These are phyloP conservation scores for Ataeniobius toweri DNA, from an alignment of 2,797 vertebrate genomes.

Conservation along the genomic window DNA sequence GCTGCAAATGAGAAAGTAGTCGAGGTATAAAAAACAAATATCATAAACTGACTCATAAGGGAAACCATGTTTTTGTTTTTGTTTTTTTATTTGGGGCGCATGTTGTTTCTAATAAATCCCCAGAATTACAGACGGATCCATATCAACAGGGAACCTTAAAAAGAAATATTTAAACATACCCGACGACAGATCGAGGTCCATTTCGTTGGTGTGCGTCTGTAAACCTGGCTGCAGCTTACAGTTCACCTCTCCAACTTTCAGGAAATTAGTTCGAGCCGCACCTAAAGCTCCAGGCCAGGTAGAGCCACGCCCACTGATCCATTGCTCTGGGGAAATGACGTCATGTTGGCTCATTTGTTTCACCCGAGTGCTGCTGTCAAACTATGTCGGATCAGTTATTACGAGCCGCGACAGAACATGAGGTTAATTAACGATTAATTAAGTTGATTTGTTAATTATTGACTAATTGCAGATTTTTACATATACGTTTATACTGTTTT, in stretches of 20 bases:
- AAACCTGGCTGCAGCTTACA: background rate
- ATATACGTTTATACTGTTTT: too few species aligned
- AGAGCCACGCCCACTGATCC: constrained; percentile 5
- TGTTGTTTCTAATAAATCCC: background rate
- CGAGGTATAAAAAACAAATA: too few species aligned
- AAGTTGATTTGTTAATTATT: background rate
- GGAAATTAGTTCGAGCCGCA: background rate
- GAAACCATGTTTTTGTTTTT: background rate
- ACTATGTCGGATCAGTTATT: background rate
- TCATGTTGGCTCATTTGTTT: too few species aligned
- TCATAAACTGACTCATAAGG: background rate
- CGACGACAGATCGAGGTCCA: constrained; percentile 37
- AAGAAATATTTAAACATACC: constrained; percentile 37
- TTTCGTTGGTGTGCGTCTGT: background rate
- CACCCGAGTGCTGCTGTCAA: background rate
- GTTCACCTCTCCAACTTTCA: background rate
- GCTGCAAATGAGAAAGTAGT: constrained; percentile 38
- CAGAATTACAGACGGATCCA: background rate
- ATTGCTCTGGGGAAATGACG: background rate
- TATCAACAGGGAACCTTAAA: background rate
- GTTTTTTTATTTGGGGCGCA: background rate
- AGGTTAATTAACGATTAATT: too few species aligned
- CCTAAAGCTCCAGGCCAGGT: constrained; percentile 19
- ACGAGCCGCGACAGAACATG: background rate
- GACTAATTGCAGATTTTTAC: background rate